These are phyloP conservation scores for Capreolus pygargus DNA, from an alignment of 2,113 vertebrate genomes.

Conservation along the genomic window DNA sequence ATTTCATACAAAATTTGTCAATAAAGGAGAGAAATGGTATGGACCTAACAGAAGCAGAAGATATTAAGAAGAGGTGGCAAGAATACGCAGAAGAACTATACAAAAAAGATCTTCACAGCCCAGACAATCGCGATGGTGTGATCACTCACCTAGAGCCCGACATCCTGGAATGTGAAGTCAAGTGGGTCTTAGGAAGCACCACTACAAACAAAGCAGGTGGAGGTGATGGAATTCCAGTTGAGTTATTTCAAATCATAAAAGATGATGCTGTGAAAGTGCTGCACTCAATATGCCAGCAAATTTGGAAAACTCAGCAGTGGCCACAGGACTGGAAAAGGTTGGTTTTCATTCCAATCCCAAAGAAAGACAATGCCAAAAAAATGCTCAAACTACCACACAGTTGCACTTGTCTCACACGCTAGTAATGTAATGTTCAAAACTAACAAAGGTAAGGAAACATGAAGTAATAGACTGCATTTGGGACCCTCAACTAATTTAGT, in stretches of 20 bases:
- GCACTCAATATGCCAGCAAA: not conserved
- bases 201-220: not conserved
- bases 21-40: not conserved
- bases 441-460: not conserved
- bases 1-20: not conserved
- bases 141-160: not conserved
- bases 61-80: not conserved
- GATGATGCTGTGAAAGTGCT: not conserved
- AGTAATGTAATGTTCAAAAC: not conserved
- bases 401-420: not conserved
- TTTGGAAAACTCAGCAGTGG: not conserved
- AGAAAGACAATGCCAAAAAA: not conserved
- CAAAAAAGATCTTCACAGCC: not conserved
- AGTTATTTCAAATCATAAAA: not conserved
- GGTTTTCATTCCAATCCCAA: not conserved
- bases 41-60: not conserved
- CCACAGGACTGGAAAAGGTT: not conserved
- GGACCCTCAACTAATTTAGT: not conserved
- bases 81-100: not conserved
- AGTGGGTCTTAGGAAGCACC: not conserved
- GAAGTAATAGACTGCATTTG: not conserved
- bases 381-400: not conserved
- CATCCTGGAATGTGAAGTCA: not conserved
- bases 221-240: not conserved
- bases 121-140: not conserved